phyloP scores from a whole-genome alignment of 2,888 invertebrate genomes.

The Mimachlamys varia region DNA sequence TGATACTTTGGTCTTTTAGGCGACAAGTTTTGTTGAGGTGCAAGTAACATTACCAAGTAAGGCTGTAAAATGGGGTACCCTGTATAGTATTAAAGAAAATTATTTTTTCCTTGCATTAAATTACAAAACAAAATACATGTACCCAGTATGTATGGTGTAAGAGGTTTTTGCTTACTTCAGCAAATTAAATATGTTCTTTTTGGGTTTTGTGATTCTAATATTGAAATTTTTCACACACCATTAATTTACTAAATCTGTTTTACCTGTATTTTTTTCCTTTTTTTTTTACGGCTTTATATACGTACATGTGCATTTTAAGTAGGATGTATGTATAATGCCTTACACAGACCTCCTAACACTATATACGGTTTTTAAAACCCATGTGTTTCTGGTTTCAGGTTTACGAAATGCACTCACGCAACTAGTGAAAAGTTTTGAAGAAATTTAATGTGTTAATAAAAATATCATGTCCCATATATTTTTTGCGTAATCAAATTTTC shows the following conservation, averaged over 20 bases:
- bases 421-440: conserved; percentile 13
- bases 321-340: background rate
- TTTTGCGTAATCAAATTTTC: conserved; percentile 25
- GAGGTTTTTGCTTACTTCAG: background rate
- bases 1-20: background rate
- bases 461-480: background rate
- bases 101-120: background rate
- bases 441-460: conserved; percentile 22
- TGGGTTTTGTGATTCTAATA: background rate
- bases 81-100: background rate
- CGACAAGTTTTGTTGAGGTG: background rate
- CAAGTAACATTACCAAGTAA: background rate
- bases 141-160: too few relatives aligned
- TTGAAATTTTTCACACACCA: background rate
- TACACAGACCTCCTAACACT: background rate
- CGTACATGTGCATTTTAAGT: background rate
- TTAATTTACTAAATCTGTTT: background rate
- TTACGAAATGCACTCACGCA: conserved; percentile 23
- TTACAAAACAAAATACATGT: background rate
- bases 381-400: conserved; percentile 22
- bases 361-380: background rate
- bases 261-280: background rate
- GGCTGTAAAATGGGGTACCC: background rate
- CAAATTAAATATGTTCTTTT: background rate
- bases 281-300: background rate